Conservation (phyloP, 2,797 vertebrate species). For the Alcedo atthis region DNA sequence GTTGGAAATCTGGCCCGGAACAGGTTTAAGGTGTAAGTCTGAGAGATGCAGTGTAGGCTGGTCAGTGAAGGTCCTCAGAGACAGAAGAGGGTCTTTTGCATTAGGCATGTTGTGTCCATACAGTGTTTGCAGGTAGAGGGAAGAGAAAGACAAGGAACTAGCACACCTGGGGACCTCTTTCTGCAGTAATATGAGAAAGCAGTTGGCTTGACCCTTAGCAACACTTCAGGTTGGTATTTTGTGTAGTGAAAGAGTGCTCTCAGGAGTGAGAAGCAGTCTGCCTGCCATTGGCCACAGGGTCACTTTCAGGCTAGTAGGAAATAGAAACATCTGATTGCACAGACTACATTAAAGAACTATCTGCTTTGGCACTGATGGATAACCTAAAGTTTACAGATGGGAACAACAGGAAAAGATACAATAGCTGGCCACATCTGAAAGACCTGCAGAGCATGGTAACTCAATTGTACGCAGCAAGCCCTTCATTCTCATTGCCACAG, state of each 20-base stretch:
- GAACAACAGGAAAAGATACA: slow-evolving; percentile 46
- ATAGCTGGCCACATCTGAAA: slow-evolving; percentile 45
- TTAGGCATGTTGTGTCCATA: neutral
- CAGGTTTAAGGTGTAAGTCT: neutral
- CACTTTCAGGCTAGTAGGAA: slow-evolving; percentile 42
- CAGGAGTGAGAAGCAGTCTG: neutral
- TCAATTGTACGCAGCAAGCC: neutral
- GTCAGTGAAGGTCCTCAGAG: neutral
- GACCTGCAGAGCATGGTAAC: slow-evolving; percentile 43
- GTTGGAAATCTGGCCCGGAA: neutral
- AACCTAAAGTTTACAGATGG: slow-evolving; percentile 16
- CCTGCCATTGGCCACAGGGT: slow-evolving; percentile 1
- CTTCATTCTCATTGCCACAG: neutral
- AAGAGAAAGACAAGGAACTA: neutral
- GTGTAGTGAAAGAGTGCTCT: neutral
- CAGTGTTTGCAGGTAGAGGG: neutral
- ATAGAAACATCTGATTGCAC: slow-evolving; percentile 4
- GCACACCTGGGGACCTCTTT: neutral
- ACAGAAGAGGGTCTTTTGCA: neutral
- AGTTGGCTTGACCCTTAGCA: neutral
- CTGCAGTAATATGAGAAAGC: neutral
- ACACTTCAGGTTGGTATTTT: neutral
- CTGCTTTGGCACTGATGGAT: slow-evolving; percentile 50
- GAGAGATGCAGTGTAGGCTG: neutral
- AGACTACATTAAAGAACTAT: slow-evolving; percentile 19